phyloP scores from a whole-genome alignment of 2,888 invertebrate genomes.

The Petrophora chlorosata region DNA sequence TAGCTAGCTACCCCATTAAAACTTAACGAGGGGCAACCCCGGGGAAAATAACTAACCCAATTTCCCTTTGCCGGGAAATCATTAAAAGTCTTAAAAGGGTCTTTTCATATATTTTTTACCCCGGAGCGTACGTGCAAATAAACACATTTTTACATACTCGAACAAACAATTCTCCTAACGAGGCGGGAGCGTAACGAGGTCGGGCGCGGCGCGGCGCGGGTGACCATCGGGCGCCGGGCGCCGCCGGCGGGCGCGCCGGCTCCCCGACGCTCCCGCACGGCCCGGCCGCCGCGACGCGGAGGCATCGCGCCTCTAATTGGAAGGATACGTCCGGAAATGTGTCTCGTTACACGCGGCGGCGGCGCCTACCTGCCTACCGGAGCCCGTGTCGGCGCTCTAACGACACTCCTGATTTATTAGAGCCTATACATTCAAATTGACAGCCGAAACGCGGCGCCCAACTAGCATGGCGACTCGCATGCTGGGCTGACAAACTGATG shows the following conservation, averaged over 20 bases:
- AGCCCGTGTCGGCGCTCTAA: constrained; percentile 47
- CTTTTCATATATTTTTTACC: constrained; percentile 83
- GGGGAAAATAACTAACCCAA: constrained; percentile 84
- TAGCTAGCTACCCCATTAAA: constrained; percentile 83
- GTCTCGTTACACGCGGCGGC: constrained; percentile 70
- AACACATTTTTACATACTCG: constrained; percentile 84
- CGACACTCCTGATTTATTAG: constrained; percentile 71
- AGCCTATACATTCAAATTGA: constrained; percentile 67
- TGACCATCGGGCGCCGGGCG: constrained; percentile 37
- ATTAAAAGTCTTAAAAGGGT: constrained; percentile 84
- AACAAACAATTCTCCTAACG: constrained; percentile 83
- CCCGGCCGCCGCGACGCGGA: no score
- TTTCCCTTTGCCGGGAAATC: constrained; percentile 84
- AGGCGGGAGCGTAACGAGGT: constrained; percentile 79
- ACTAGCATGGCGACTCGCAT: constrained; percentile 6
- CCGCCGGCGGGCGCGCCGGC: constrained; percentile 23
- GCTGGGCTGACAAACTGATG: neutral
- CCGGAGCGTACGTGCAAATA: constrained; percentile 83
- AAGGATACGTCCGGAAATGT: constrained; percentile 74
- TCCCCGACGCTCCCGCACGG: constrained; percentile 34
- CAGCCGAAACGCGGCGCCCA: constrained; percentile 45
- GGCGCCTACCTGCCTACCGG: constrained; percentile 58
- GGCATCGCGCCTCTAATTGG: constrained; percentile 68
- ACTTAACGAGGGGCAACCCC: constrained; percentile 83
- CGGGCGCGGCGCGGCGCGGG: constrained; percentile 45